phyloP scores from a whole-genome alignment of 2,113 vertebrate genomes.

The Archilochus colubris region DNA sequence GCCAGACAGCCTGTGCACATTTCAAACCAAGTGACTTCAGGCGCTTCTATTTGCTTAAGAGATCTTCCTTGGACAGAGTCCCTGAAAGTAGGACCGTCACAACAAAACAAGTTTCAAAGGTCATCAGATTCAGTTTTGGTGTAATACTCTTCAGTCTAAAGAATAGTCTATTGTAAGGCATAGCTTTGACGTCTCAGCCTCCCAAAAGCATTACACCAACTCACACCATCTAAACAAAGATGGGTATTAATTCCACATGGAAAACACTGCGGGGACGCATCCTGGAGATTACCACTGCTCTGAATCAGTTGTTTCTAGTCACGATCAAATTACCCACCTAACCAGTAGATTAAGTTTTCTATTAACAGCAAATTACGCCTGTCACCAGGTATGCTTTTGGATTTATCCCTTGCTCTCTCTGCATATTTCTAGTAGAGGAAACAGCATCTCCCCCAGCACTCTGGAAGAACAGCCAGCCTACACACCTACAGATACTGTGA shows the following conservation, averaged over 20 bases:
- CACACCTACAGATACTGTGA: slow-evolving; percentile 32
- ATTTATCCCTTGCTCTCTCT: not conserved
- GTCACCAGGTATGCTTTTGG: not conserved
- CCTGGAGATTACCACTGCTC: not conserved
- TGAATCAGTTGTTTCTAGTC: not conserved
- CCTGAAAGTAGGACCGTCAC: not conserved
- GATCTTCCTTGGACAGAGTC: not conserved
- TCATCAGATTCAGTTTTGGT: not conserved
- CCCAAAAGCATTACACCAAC: not conserved
- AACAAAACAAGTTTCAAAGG: not conserved
- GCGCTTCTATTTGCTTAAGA: not conserved
- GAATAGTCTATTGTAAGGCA: not conserved
- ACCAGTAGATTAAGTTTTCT: not conserved
- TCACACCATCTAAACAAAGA: not conserved
- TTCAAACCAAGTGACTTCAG: not conserved
- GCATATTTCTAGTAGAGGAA: not conserved
- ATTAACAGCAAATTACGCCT: not conserved
- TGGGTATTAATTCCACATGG: not conserved
- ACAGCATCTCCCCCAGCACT: not conserved
- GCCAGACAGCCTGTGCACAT: not conserved
- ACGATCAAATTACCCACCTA: not conserved
- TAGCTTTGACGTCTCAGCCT: not conserved
- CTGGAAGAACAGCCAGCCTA: slow-evolving; percentile 36
- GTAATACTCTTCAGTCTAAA: not conserved
- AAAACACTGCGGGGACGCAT: not conserved